Evolutionary conservation across 2,113 vertebrate genomes (phyloP), one percentile per base, ranked within the genome.

Genomic region (Lophotis ruficrista): DNA sequence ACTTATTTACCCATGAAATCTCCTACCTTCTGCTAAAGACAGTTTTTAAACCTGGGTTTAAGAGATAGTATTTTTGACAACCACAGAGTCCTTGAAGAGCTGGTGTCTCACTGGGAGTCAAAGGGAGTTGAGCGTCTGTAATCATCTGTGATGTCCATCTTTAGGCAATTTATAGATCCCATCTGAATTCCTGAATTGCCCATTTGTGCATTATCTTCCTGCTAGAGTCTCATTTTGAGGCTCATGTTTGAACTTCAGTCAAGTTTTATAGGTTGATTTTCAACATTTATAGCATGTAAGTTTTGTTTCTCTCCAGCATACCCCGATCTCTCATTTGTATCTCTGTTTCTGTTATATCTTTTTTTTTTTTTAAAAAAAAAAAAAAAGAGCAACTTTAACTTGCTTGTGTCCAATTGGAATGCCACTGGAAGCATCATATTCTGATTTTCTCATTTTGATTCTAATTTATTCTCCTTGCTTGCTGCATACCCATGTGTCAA

Each of bases 401-500:
- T 72, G 3, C 13, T 68, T 71, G 8, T 73, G 16, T 43, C 35
- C 19, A 48, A 6, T 3, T 61, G 19, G 24, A 72, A 45, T 47
- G 10, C 28, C 16, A 51, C 41, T 0, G 0, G 10, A 65, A 71
- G 69, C 8, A 41, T 25, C 0, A 1, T 18, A 48, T 51, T 45
- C 43, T 51, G 10, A 30, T 51, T 80, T 69, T 76, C 28, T 31
- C 4, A 21, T 45, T 89, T 80, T 80, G 18, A 9, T 61, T 8
- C 7, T 60, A 6, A 35, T 77, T 57, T 83, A 14, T 69, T 87
- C 45, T 30, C 23, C 24, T 69, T 27, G 2, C 18, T 93, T 70
- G 10, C 16, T 41, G 33, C 22, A 33, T 83, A 60, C 18, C 28
- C 24, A 18, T 50, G 31, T 23, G 51, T 47, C n/a, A 54, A 21